Evolutionary conservation across 2,113 vertebrate species (phyloP), one percentile per base, ranked within the genome.

Genomic region (Megaleporinus macrocephalus): DNA sequence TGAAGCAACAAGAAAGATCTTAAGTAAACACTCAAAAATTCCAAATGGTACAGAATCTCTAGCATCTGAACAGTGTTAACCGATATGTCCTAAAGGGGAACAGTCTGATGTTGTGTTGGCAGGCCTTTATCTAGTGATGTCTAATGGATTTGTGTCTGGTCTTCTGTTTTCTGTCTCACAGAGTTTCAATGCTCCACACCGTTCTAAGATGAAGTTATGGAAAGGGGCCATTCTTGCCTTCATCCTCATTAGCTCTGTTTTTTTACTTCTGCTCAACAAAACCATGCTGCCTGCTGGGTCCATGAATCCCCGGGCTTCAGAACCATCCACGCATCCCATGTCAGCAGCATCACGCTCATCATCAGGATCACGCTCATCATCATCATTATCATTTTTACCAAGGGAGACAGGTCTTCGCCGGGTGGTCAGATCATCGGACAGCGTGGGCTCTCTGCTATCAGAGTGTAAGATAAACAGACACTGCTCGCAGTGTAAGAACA

Each of bases 181-280:
- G 96, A 94, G 91, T 95, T 91, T 94, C 96, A 95, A 96, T 96
- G 96, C 95, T 92, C 94, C 95, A 94, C 93, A 91, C 92, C 86
- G 88, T 92, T 95, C 95, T 96, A 96, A 96, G 95, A 97, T 97
- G 96, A 97, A 96, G 96, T 95, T 96, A 97, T 97, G 96, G 96
- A 96, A 96, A 95, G 90, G 91, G 90, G 95, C 93, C 93, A 95
- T 94, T 94, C 93, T 96, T 86, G 94, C 93, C 93, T 95, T 95
- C 89, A 91, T 96, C 94, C 95, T 97, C 91, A 93, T 95, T 91
- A 95, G 94, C 78, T 93, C 94, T 90, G 84, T 95, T 83, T 92
- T 96, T 84, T 96, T 93, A 88, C 82, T 95, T 90, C 89, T 96
- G 89, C 93, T 96, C 89, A 83, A 94, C 95, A 95, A 88, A 95